These are phyloP conservation scores for Rutpela maculata DNA, from an alignment of 2,888 invertebrate species.

Conservation along the genomic window DNA sequence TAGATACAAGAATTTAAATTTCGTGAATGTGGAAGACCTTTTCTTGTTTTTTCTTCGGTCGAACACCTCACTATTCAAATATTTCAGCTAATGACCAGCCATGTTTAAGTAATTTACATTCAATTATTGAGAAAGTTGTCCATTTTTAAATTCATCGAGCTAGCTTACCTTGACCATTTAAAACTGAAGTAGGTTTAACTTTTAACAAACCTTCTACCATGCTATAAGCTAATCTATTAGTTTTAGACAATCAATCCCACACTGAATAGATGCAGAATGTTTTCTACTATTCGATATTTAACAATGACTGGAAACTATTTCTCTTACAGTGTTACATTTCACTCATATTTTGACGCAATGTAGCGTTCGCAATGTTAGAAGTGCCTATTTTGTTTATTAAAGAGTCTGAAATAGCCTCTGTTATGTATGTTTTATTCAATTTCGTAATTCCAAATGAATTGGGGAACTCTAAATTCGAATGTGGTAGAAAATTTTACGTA, in stretches of 20 bases:
- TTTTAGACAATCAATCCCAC: not conserved
- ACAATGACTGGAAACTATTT: not conserved
- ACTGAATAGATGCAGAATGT: not conserved
- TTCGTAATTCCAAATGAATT: no score
- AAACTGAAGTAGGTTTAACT: conserved; percentile 9
- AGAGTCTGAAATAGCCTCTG: no score
- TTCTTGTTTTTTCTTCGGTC: not conserved
- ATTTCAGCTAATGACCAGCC: not conserved
- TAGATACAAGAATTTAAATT: no score
- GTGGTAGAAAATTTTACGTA: no score
- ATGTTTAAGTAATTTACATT: conserved; percentile 6
- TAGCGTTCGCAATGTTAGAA: no score
- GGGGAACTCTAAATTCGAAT: no score
- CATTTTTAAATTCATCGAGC: conserved; percentile 26
- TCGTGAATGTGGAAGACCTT: not conserved
- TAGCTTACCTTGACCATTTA: conserved; percentile 33
- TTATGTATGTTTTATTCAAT: no score
- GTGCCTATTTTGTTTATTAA: no score
- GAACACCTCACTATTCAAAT: not conserved
- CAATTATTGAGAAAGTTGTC: conserved; percentile 34
- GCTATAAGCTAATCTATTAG: not conserved
- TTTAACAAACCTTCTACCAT: not conserved
- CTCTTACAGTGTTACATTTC: no score
- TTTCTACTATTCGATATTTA: not conserved
- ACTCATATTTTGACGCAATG: no score